A percentile compares a stretch with the other conserved stretches of the same genome.
These are phyloP conservation scores for Coptotermes formosanus DNA, from an alignment of 1,140 invertebrate species.

Conservation along the genomic window DNA sequence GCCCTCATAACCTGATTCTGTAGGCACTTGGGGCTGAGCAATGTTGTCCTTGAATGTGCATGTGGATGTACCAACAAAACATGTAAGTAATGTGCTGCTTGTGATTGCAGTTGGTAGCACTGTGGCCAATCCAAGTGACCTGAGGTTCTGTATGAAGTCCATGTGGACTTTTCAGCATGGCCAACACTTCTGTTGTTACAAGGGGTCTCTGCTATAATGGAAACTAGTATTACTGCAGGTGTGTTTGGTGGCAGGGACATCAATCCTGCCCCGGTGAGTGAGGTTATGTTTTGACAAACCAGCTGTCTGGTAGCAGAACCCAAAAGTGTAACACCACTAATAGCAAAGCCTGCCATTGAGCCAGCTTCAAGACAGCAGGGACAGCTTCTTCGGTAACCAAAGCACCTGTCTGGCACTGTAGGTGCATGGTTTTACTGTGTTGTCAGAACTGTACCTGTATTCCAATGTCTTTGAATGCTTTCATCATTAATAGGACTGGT, in stretches of 20 bases:
- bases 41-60: too few species aligned
- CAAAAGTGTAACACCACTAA: neutral
- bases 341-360: too few species aligned
- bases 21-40: slow-evolving; percentile 85
- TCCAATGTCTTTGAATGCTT: too few species aligned
- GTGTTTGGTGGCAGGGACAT: slow-evolving; percentile 63
- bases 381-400: too few species aligned
- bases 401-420: too few species aligned
- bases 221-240: neutral
- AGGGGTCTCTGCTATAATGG: slow-evolving; percentile 46
- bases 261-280: slow-evolving; percentile 70
- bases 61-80: too few species aligned
- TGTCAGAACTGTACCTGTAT: too few species aligned
- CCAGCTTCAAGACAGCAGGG: too few species aligned
- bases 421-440: too few species aligned
- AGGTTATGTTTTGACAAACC: too few species aligned
- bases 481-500: too few species aligned
- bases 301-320: neutral
- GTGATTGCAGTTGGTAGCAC: slow-evolving; percentile 76
- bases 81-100: slow-evolving; percentile 24
- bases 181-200: slow-evolving; percentile 86
- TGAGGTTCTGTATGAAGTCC: slow-evolving; percentile 90
- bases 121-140: slow-evolving; percentile 63
- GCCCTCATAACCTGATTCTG: slow-evolving; percentile 74
- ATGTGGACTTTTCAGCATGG: slow-evolving; percentile 78